Evolutionary conservation across 2,113 vertebrate species (phyloP).

Genomic region (Rattus norvegicus): GRCr8 NC_086022.1:82637501-82638000

Average conservation of each 20-base stretch:
- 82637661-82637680: background rate
- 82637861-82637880: constrained; percentile 22
- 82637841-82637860: constrained; percentile 13
- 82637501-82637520: background rate
- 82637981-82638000: constrained; percentile 16
- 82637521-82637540: constrained; percentile 50
- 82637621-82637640: background rate
- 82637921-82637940: background rate
- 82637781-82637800: background rate
- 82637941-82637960: background rate
- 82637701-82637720: background rate
- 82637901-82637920: constrained; percentile 24
- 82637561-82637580: background rate
- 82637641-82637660: background rate
- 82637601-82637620: constrained; percentile 30
- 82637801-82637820: constrained; percentile 14
- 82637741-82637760: background rate
- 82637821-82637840: constrained; percentile 37
- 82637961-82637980: constrained; percentile 26
- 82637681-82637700: background rate
- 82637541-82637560: constrained; percentile 33
- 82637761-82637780: background rate
- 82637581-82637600: constrained; percentile 58
- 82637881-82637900: background rate
- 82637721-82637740: background rate